A percentile compares a stretch with the other conserved stretches of the same genome.
Conservation (phyloP, 2,888 invertebrate genomes). For the Serrognathus titanus region DNA sequence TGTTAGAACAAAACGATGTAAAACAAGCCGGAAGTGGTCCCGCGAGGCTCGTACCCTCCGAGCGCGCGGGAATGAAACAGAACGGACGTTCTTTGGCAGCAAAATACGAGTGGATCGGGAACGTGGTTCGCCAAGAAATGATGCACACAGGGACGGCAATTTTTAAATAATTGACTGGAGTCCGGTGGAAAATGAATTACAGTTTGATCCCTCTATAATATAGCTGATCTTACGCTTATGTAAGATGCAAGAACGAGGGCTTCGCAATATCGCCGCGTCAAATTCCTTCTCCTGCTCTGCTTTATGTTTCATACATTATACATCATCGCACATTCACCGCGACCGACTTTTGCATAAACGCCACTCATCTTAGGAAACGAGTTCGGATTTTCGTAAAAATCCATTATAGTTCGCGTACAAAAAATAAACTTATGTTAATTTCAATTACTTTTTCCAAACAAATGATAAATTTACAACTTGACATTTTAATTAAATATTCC, state of each 20-base stretch:
- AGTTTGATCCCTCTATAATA: slow-evolving; percentile 35
- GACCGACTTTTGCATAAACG: background rate
- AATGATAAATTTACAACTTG: too few species aligned
- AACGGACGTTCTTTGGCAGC: slow-evolving; percentile 40
- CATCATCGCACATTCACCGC: slow-evolving; percentile 8
- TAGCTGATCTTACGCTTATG: slow-evolving; percentile 40
- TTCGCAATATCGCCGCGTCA: slow-evolving; percentile 39
- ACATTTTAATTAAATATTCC: too few species aligned
- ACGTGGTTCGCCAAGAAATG: slow-evolving; percentile 45
- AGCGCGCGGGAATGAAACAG: slow-evolving; percentile 30
- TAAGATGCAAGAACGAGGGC: slow-evolving; percentile 39
- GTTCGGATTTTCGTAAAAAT: too few species aligned
- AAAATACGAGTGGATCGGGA: slow-evolving; percentile 51
- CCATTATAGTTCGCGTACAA: too few species aligned
- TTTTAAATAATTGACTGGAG: slow-evolving; percentile 55
- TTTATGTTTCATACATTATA: slow-evolving; percentile 32
- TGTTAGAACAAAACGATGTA: slow-evolving; percentile 55
- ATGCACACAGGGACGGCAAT: slow-evolving; percentile 52
- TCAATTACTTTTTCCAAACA: too few species aligned
- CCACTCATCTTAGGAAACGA: too few species aligned
- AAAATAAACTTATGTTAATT: too few species aligned
- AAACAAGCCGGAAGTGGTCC: slow-evolving; percentile 51
- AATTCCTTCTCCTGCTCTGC: slow-evolving; percentile 36
- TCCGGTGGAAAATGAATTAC: slow-evolving; percentile 55
- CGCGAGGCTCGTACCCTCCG: slow-evolving; percentile 39